Evolutionary conservation across 1,140 invertebrate genomes (phyloP).

Genomic region (Drosophila malerkotliana): DNA sequence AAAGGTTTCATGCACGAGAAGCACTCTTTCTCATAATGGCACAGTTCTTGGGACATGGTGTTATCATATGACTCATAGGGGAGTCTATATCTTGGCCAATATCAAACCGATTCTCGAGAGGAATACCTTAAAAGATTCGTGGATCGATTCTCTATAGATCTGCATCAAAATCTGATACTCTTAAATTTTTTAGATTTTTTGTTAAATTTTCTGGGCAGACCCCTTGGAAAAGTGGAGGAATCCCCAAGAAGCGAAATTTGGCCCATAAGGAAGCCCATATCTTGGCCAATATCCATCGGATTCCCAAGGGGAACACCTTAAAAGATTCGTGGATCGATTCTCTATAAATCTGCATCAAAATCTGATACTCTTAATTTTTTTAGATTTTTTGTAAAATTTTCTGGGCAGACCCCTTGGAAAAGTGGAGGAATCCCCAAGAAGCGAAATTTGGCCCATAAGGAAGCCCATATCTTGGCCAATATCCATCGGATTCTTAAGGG

Average conservation of each 20-base stretch:
- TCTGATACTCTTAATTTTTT: background rate
- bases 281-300: background rate
- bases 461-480: background rate
- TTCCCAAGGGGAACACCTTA: background rate
- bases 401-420: background rate
- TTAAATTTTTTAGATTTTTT: background rate
- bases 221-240: background rate
- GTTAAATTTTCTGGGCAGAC: background rate
- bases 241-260: no score
- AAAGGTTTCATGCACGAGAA: no score
- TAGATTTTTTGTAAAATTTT: background rate
- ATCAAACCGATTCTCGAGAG: background rate
- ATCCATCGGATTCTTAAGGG: background rate
- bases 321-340: background rate
- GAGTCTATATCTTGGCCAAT: background rate
- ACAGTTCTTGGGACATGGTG: no score
- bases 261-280: background rate
- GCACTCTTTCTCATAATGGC: no score
- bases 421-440: no score
- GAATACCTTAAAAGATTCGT: background rate
- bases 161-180: background rate
- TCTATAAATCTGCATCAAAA: background rate
- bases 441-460: background rate
- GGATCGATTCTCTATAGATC: background rate
- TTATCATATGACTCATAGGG: background rate